phyloP scores from a whole-genome alignment of 2,888 invertebrate species.

The Schrankia costaestrigalis region DNA sequence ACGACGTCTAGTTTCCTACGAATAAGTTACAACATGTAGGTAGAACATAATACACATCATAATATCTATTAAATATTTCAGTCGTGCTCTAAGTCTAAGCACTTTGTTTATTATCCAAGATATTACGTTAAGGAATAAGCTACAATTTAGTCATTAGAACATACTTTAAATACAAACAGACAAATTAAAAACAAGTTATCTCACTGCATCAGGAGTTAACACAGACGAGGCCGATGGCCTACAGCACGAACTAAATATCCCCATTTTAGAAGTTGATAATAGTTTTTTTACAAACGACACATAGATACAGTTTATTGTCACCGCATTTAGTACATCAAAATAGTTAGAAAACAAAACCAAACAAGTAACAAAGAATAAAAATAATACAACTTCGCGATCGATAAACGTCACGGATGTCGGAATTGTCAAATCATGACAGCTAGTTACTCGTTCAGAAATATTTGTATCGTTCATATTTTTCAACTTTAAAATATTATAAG shows the following conservation, averaged over 20 bases:
- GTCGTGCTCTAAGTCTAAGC: neutral
- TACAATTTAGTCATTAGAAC: too few relatives aligned
- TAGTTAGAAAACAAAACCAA: conserved; percentile 20
- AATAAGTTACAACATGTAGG: neutral
- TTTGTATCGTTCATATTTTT: too few relatives aligned
- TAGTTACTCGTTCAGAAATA: too few relatives aligned
- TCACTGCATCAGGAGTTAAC: conserved; percentile 81
- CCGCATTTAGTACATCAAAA: too few relatives aligned
- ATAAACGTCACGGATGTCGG: too few relatives aligned
- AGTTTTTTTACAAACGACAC: conserved; percentile 16
- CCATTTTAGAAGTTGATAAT: conserved; percentile 64
- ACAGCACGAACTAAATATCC: conserved; percentile 77
- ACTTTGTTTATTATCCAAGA: too few relatives aligned
- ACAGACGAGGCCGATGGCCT: conserved; percentile 78
- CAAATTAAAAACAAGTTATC: conserved; percentile 27
- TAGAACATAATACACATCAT: neutral
- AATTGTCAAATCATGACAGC: too few relatives aligned
- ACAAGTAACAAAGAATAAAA: too few relatives aligned
- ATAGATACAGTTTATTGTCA: too few relatives aligned
- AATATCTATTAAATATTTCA: neutral
- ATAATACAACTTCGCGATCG: too few relatives aligned
- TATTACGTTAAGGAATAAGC: too few relatives aligned
- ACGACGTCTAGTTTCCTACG: conserved; percentile 82
- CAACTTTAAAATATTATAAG: too few relatives aligned
- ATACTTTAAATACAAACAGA: neutral